phyloP scores from a whole-genome alignment of 2,113 vertebrate species.

The Pygoscelis adeliae region DNA sequence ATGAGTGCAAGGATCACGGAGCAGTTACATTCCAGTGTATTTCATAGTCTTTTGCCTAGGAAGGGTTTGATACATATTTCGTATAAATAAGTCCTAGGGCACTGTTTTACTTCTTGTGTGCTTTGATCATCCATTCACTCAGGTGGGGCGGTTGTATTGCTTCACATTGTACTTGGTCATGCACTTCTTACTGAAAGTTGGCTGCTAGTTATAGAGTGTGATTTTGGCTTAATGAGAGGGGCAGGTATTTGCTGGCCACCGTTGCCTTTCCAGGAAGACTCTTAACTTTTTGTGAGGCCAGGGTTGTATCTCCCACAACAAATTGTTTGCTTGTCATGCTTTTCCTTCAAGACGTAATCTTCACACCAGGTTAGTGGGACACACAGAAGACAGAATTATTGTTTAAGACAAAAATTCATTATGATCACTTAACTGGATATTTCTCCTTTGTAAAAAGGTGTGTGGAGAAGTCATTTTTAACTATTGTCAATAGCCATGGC shows the following conservation, averaged over 20 bases:
- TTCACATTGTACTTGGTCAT: not conserved
- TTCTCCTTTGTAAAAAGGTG: not conserved
- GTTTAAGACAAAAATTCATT: not conserved
- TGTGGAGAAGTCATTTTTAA: not conserved
- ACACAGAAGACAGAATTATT: not conserved
- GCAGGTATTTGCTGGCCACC: not conserved
- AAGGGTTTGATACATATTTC: not conserved
- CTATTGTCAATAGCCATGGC: not conserved
- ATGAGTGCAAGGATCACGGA: not conserved
- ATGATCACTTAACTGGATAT: not conserved
- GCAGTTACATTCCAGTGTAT: not conserved
- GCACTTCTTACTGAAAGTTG: not conserved
- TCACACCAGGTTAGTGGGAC: not conserved
- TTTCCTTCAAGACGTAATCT: not conserved
- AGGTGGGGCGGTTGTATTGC: fast-evolving
- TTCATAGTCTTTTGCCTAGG: not conserved
- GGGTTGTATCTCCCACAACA: not conserved
- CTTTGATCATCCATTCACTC: not conserved
- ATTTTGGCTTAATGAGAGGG: not conserved
- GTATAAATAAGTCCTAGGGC: not conserved
- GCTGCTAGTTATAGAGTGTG: not conserved
- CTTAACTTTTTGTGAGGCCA: not conserved
- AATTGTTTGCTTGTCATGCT: not conserved
- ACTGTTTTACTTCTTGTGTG: not conserved
- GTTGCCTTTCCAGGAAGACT: not conserved